Evolutionary conservation across 1,140 invertebrate species (phyloP).

Genomic region (Drosophila busckii): DNA sequence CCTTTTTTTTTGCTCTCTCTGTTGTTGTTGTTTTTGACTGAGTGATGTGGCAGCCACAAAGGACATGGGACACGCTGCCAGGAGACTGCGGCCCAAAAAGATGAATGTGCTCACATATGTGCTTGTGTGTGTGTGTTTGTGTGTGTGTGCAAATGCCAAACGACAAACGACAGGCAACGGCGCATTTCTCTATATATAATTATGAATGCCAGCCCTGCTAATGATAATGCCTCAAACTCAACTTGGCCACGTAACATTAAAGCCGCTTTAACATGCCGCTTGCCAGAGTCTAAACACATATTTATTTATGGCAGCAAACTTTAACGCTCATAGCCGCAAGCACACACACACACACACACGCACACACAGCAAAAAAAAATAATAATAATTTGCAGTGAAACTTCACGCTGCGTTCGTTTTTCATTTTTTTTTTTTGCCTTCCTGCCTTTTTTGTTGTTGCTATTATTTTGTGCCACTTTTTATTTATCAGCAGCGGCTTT

Average conservation of each 20-base stretch:
- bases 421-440: conserved; percentile 46
- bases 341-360: neutral
- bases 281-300: no score
- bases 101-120: no score
- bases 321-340: conserved; percentile 10
- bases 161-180: no score
- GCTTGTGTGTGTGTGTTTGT: no score
- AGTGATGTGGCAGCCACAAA: conserved; percentile 43
- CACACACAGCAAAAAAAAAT: no score
- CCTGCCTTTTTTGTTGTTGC: conserved; percentile 3
- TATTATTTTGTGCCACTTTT: conserved; percentile 57
- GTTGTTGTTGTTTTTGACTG: conserved; percentile 75
- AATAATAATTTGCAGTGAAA: conserved; percentile 73
- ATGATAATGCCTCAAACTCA: no score
- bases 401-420: conserved; percentile 44
- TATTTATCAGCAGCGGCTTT: conserved; percentile 28
- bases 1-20: neutral
- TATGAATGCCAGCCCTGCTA: conserved; percentile 57
- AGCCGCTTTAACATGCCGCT: no score
- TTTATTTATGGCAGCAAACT: no score
- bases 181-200: no score
- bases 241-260: no score
- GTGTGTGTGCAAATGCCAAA: no score
- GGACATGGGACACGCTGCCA: neutral
- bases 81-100: conserved; percentile 38